phyloP scores from a whole-genome alignment of 2,113 vertebrate species.

The Chelonoidis abingdonii region DNA sequence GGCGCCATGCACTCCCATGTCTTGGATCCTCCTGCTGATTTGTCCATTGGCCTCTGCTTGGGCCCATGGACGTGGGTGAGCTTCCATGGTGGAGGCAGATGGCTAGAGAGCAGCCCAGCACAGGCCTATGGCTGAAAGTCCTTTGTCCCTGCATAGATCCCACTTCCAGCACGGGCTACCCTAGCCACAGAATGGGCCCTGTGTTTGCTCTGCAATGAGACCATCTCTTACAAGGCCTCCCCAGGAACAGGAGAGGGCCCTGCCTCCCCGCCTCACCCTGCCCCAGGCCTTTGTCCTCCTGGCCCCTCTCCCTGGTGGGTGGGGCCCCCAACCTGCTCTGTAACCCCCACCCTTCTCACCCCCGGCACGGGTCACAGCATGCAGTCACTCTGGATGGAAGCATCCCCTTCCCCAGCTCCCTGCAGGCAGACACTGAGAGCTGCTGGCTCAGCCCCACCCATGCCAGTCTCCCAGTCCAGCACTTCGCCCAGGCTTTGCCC shows the following conservation, averaged over 20 bases:
- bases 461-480: fast-evolving
- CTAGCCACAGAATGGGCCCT: no score
- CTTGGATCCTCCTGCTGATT: not conserved
- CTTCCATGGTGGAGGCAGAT: not conserved
- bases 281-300: not conserved
- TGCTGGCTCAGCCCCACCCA: not conserved
- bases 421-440: not conserved
- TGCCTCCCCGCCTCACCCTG: not conserved
- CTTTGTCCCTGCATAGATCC: not conserved
- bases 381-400: not conserved
- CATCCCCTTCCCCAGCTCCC: not conserved
- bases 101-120: not conserved
- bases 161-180: not conserved
- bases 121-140: not conserved
- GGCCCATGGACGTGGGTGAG: not conserved
- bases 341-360: not conserved
- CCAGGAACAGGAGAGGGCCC: not conserved
- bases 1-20: not conserved
- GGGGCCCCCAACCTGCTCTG: not conserved
- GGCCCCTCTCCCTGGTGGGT: not conserved
- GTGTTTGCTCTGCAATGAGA: not conserved
- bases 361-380: not conserved
- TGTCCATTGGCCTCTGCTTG: fast-evolving
- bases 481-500: not conserved
- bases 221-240: not conserved